Evolutionary conservation across 2,113 vertebrate genomes (phyloP), one percentile per base, ranked within the genome.

Genomic region (Thermophis baileyi): DNA sequence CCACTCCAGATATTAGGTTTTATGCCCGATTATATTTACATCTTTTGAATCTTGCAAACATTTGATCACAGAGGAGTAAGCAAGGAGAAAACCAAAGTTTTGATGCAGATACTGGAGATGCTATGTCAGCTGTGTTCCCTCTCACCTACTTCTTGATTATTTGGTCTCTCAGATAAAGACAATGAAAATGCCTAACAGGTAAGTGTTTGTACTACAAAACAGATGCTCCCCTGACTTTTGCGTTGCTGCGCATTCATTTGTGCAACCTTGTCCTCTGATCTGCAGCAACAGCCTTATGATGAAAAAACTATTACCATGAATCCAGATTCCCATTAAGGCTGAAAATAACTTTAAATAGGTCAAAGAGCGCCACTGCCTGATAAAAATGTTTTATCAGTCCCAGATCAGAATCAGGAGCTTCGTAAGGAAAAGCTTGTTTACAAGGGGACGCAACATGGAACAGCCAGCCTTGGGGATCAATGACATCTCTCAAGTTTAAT

Each of bases 101-200:
- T 57, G 35, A 27, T 89, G 50, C 44, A 63, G 63, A 50, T 74
- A 35, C 16, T 74, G 40, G 85, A 46, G 49, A 74, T 9, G 24
- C 27, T 47, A 27, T 11, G 20, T 53, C 74, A 54, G 11, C 20
- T 24, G 3, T 22, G 46, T 90, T 35, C 81, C 49, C 88, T 92
- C 60, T 57, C 89, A 90, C 91, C 86, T 93, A 90, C 85, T 88
- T 91, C 88, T 55, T 85, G 40, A 46, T 90, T 92, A 89, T 55
- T 55, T 69, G 49, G 49, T 87, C 12, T 69, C 85, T 92, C 27
- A 74, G 91, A 87, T n/a, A 40, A 49, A 55, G 92, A 93, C 89
- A 93, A 90, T 87, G 89, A 63, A 87, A 93, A 86, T 55, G 49
- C 40, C 47, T 14, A 87, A 89, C 54, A 63, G 74, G 47, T 24